phyloP scores from a whole-genome alignment of 2,113 vertebrate species.

The Melanotaenia duboulayi region DNA sequence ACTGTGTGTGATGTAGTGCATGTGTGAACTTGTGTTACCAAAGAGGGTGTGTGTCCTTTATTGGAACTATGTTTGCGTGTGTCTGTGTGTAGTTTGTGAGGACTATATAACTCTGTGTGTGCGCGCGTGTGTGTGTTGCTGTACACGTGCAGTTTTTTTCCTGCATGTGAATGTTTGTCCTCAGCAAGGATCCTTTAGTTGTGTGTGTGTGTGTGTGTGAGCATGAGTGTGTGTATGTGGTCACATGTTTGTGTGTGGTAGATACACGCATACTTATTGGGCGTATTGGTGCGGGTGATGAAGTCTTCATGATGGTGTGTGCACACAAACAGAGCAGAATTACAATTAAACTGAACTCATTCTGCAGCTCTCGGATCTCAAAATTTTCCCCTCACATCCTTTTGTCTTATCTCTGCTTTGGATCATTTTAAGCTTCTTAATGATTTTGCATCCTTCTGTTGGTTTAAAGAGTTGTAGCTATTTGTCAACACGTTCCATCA shows the following conservation, averaged over 20 bases:
- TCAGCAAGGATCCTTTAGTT: constrained; percentile 49
- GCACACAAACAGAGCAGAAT: constrained; percentile 67
- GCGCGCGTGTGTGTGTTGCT: constrained; percentile 50
- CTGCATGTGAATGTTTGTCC: constrained; percentile 59
- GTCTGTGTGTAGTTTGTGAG: constrained; percentile 50
- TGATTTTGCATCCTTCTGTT: constrained; percentile 20
- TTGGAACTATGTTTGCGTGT: constrained; percentile 37
- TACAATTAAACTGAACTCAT: constrained; percentile 66
- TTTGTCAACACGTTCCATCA: constrained; percentile 15
- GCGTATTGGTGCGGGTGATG: constrained; percentile 68
- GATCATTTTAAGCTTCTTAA: constrained; percentile 32
- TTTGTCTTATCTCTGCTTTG: constrained; percentile 18
- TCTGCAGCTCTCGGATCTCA: constrained; percentile 54
- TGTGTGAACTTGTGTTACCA: constrained; percentile 40
- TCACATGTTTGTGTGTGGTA: constrained; percentile 35
- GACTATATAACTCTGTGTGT: constrained; percentile 29
- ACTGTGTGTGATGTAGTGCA: constrained; percentile 44
- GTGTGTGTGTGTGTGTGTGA: constrained; percentile 20
- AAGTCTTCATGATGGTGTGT: constrained; percentile 71
- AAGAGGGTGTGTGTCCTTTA: constrained; percentile 63
- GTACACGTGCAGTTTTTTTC: constrained; percentile 49
- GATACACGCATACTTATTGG: constrained; percentile 38
- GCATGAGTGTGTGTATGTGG: constrained; percentile 14
- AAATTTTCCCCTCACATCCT: constrained; percentile 39
- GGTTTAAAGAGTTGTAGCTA: neutral